phyloP scores from a whole-genome alignment of 1,140 invertebrate species.

The Drosophila teissieri region DNA sequence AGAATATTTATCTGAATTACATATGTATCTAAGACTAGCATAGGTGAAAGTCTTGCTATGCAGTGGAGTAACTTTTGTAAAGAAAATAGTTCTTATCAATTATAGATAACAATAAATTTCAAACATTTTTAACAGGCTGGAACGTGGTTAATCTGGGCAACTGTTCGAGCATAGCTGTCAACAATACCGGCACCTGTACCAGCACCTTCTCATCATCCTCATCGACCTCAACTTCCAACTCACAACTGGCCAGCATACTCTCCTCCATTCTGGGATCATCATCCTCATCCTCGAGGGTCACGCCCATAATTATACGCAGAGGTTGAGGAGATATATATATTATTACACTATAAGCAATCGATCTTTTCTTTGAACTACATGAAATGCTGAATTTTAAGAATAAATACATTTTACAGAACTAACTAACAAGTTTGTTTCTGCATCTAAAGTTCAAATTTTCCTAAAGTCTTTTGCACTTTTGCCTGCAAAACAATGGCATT shows the following conservation, averaged over 20 bases:
- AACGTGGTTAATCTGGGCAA: slow-evolving; percentile 27
- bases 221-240: slow-evolving; percentile 10
- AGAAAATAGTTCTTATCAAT: too few relatives aligned
- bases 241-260: slow-evolving; percentile 13
- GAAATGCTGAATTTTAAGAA: too few relatives aligned
- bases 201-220: slow-evolving; percentile 34
- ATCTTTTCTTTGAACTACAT: too few relatives aligned
- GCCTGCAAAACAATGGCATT: background rate
- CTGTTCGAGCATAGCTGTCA: slow-evolving; percentile 29
- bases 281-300: slow-evolving; percentile 22
- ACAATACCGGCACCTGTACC: slow-evolving; percentile 16
- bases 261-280: slow-evolving; percentile 35
- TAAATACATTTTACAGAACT: background rate
- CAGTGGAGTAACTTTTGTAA: too few relatives aligned
- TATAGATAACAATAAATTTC: too few relatives aligned
- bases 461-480: background rate
- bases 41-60: too few relatives aligned
- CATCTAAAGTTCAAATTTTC: background rate
- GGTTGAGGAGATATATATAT: slow-evolving; percentile 4
- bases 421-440: background rate
- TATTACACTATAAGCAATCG: too few relatives aligned
- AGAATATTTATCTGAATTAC: too few relatives aligned
- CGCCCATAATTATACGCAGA: slow-evolving; percentile 37
- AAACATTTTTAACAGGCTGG: slow-evolving; percentile 19
- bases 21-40: too few relatives aligned